Conservation (phyloP, 2,888 invertebrate species). For the Lasioglossum lativentre region DNA sequence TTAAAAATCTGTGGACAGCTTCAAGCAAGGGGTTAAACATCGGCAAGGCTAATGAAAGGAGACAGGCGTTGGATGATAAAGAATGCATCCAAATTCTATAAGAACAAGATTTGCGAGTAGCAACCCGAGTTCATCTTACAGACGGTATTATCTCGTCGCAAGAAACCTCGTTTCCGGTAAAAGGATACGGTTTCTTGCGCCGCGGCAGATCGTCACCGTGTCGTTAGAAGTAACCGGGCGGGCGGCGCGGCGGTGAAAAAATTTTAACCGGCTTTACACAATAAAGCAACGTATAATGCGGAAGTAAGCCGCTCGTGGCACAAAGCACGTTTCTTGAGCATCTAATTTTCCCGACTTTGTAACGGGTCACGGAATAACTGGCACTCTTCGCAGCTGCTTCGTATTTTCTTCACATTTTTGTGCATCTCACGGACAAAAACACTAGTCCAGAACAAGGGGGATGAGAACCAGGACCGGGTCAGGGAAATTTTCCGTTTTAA, state of each 20-base stretch:
- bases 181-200: not conserved
- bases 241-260: not conserved
- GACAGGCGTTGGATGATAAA: not conserved
- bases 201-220: not conserved
- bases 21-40: not conserved
- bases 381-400: slow-evolving; percentile 34
- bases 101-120: not conserved
- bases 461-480: not conserved
- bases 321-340: slow-evolving; percentile 37
- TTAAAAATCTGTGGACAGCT: not conserved
- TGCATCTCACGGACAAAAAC: not conserved
- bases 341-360: slow-evolving; percentile 50
- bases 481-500: not conserved
- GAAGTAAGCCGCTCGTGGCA: slow-evolving; percentile 14
- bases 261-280: not conserved
- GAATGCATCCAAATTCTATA: not conserved
- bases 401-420: not conserved
- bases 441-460: too few relatives aligned
- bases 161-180: not conserved
- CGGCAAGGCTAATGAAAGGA: not conserved
- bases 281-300: slow-evolving; percentile 12
- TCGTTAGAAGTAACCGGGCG: not conserved
- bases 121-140: not conserved
- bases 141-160: not conserved
- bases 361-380: slow-evolving; percentile 44